Conservation (phyloP, 1,140 invertebrate species). For the Drosophila sp. region DNA sequence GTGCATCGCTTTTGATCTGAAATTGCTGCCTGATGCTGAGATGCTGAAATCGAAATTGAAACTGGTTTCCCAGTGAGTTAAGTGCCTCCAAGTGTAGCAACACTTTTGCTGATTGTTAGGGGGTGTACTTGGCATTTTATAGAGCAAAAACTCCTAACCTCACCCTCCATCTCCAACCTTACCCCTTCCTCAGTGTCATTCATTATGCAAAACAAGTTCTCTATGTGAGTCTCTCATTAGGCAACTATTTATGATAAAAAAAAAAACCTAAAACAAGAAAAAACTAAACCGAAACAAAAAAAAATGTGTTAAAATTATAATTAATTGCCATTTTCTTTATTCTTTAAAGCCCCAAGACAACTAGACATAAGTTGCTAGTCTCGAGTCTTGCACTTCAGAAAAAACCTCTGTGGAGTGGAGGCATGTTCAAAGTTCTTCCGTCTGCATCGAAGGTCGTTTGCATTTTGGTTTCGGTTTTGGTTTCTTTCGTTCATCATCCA, state of each 20-base stretch:
- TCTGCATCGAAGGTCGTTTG: constrained; percentile 41
- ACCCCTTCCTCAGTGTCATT: neutral
- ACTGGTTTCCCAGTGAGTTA: constrained; percentile 11
- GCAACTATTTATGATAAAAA: constrained; percentile 17
- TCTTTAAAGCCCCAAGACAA: neutral
- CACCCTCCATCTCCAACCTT: neutral
- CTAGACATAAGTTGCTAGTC: too few relatives aligned
- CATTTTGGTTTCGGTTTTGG: too few relatives aligned
- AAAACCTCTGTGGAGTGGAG: constrained; percentile 33
- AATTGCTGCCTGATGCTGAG: neutral
- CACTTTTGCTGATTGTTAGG: constrained; percentile 6
- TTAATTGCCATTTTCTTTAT: constrained; percentile 56
- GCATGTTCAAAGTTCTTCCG: constrained; percentile 55
- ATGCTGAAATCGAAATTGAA: constrained; percentile 14
- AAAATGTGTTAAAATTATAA: constrained; percentile 53
- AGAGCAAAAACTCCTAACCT: constrained; percentile 10
- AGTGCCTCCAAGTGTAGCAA: constrained; percentile 14
- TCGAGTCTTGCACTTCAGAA: constrained; percentile 16
- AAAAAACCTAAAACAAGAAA: constrained; percentile 26
- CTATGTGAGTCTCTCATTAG: constrained; percentile 12
- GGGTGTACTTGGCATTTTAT: constrained; percentile 20
- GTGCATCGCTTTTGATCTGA: constrained; percentile 22
- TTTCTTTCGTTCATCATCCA: constrained; percentile 25
- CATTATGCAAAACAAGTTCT: constrained; percentile 42
- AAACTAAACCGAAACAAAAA: constrained; percentile 7